A percentile compares a stretch with the other conserved stretches of the same genome.
phyloP scores from a whole-genome alignment of 2,113 vertebrate genomes.

The Eublepharis macularius region DNA sequence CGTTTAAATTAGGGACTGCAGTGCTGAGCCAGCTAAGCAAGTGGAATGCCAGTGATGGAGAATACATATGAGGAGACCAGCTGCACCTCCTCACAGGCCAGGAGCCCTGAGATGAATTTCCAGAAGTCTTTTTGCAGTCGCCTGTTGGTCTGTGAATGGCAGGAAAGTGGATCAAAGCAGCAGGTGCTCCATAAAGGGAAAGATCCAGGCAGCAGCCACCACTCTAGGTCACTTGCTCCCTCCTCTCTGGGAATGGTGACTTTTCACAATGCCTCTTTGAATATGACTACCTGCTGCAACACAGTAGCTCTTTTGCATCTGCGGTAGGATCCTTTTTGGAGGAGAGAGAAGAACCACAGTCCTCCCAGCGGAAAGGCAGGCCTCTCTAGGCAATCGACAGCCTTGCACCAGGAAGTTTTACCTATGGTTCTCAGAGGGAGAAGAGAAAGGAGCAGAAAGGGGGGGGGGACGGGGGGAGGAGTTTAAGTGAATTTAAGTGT shows the following conservation, averaged over 20 bases:
- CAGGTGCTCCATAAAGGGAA: background rate
- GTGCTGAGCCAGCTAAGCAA: background rate
- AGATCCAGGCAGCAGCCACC: background rate
- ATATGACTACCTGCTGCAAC: rapidly evolving
- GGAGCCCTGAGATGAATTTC: background rate
- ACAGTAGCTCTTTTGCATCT: background rate
- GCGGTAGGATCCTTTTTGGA: background rate
- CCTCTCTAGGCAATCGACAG: background rate
- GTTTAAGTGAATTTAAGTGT: slow-evolving; percentile 49
- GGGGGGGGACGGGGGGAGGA: background rate
- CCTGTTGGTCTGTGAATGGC: background rate
- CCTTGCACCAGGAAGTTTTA: background rate
- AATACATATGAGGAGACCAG: no score
- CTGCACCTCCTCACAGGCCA: no score
- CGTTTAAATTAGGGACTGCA: slow-evolving; percentile 6
- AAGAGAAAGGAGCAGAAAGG: background rate
- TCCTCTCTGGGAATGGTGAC: rapidly evolving
- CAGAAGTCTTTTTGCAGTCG: background rate
- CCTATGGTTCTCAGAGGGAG: background rate
- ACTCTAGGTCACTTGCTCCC: no score
- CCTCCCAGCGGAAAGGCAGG: background rate
- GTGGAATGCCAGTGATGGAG: background rate
- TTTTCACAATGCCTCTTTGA: background rate
- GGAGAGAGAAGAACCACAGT: background rate
- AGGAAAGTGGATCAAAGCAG: background rate